Evolutionary conservation across 2,888 invertebrate genomes (phyloP).

Genomic region (Baronia brevicornis): DNA sequence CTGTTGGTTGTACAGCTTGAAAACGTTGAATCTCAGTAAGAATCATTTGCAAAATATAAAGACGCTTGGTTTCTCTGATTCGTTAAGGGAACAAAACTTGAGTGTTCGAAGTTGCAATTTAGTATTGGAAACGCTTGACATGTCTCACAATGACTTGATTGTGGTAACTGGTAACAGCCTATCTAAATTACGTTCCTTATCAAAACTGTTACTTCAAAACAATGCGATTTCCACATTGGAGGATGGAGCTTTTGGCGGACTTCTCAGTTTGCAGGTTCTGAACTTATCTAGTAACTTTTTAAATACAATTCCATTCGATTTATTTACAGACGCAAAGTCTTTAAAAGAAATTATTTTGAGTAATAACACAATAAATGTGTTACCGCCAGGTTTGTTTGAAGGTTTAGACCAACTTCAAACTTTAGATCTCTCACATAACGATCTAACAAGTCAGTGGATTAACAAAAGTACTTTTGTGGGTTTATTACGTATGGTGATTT

Average conservation of each 20-base stretch:
- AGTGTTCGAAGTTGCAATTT: conserved; percentile 80
- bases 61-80: conserved; percentile 84
- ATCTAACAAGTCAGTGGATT: conserved; percentile 83
- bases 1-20: conserved; percentile 82
- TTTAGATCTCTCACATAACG: conserved; percentile 82
- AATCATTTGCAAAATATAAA: conserved; percentile 87
- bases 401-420: conserved; percentile 82
- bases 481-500: conserved; percentile 81
- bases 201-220: conserved; percentile 81
- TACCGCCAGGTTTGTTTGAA: conserved; percentile 83
- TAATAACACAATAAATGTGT: conserved; percentile 84
- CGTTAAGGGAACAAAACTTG: conserved; percentile 73
- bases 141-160: conserved; percentile 84
- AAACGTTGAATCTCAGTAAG: conserved; percentile 81
- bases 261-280: conserved; percentile 79
- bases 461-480: conserved; percentile 84
- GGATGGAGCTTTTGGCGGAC: conserved; percentile 82
- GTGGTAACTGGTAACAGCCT: conserved; percentile 81
- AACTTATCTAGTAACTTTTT: conserved; percentile 88
- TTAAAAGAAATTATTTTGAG: conserved; percentile 81
- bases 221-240: conserved; percentile 84
- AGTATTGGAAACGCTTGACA: conserved; percentile 80
- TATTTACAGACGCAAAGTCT: conserved; percentile 81
- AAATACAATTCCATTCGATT: conserved; percentile 82
- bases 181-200: conserved; percentile 80